phyloP scores from a whole-genome alignment of 1,140 invertebrate species.

The Dreissena polymorpha region DNA sequence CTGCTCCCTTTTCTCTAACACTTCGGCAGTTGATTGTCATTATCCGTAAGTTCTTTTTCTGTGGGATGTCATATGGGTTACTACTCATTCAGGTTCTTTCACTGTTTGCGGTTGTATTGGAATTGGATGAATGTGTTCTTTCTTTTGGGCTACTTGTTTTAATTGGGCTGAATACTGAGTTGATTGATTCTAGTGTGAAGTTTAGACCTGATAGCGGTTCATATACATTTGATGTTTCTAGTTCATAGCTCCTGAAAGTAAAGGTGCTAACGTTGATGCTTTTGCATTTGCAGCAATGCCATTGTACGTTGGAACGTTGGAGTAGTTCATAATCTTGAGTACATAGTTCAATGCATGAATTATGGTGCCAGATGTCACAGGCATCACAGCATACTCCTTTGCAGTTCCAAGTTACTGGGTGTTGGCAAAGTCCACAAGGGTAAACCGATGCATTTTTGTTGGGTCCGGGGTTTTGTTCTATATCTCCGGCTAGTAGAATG shows the following conservation, averaged over 20 bases:
- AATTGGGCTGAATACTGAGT: not conserved
- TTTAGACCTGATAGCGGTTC: not conserved
- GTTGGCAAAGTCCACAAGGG: too few species aligned
- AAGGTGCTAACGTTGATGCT: conserved; percentile 23
- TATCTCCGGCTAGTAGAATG: conserved; percentile 20
- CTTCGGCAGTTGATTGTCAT: conserved; percentile 29
- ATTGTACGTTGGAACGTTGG: conserved; percentile 19
- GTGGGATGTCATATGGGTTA: conserved; percentile 1
- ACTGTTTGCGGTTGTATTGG: not conserved
- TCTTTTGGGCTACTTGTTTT: conserved; percentile 16
- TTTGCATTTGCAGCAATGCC: conserved; percentile 47
- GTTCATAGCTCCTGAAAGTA: conserved; percentile 19
- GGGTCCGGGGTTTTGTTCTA: conserved; percentile 49
- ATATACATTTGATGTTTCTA: not conserved
- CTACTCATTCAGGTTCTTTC: not conserved
- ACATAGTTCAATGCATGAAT: conserved; percentile 49
- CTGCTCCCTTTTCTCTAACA: conserved; percentile 13
- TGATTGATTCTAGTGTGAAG: conserved; percentile 5
- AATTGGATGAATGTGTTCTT: not conserved
- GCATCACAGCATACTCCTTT: conserved; percentile 42
- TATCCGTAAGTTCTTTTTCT: conserved; percentile 21
- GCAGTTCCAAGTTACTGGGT: too few species aligned
- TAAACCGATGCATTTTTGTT: conserved; percentile 15
- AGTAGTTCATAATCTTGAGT: conserved; percentile 39
- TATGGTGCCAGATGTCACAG: conserved; percentile 52